Evolutionary conservation across 2,888 invertebrate genomes (phyloP).

Genomic region (Drosophila sordidapex): DNA sequence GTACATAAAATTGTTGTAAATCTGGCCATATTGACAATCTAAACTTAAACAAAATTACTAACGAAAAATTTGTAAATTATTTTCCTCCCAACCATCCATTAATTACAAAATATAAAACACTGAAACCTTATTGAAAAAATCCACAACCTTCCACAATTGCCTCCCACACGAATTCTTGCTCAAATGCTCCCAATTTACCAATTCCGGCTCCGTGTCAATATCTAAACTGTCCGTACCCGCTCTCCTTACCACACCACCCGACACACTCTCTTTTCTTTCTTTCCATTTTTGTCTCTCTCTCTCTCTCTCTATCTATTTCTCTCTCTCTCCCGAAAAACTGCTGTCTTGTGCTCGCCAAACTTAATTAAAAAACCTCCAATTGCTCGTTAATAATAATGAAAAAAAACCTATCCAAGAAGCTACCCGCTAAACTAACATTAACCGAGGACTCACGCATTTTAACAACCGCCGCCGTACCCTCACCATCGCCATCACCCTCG

Average conservation of each 20-base stretch:
- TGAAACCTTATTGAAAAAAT: slow-evolving; percentile 7
- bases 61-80: slow-evolving; percentile 70
- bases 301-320: slow-evolving; percentile 35
- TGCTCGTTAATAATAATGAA: slow-evolving; percentile 48
- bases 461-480: slow-evolving; percentile 83
- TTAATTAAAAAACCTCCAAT: slow-evolving; percentile 30
- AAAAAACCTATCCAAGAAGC: slow-evolving; percentile 81
- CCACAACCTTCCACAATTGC: slow-evolving; percentile 23
- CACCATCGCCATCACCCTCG: slow-evolving; percentile 85
- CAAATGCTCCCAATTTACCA: slow-evolving; percentile 25
- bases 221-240: slow-evolving; percentile 18
- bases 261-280: slow-evolving; percentile 19
- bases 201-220: slow-evolving; percentile 28
- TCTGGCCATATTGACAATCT: slow-evolving; percentile 57
- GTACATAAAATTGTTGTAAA: slow-evolving; percentile 46
- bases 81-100: slow-evolving; percentile 29
- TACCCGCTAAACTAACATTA: slow-evolving; percentile 85
- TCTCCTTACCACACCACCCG: slow-evolving; percentile 24
- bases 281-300: slow-evolving; percentile 15
- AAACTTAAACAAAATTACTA: slow-evolving; percentile 65
- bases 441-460: slow-evolving; percentile 85
- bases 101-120: slow-evolving; percentile 26
- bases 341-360: slow-evolving; percentile 51
- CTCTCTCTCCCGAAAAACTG: slow-evolving; percentile 22
- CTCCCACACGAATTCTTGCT: slow-evolving; percentile 32